Conservation (phyloP, 92 coral and sea anemone species). For the Virgularia gustaviana region DNA sequence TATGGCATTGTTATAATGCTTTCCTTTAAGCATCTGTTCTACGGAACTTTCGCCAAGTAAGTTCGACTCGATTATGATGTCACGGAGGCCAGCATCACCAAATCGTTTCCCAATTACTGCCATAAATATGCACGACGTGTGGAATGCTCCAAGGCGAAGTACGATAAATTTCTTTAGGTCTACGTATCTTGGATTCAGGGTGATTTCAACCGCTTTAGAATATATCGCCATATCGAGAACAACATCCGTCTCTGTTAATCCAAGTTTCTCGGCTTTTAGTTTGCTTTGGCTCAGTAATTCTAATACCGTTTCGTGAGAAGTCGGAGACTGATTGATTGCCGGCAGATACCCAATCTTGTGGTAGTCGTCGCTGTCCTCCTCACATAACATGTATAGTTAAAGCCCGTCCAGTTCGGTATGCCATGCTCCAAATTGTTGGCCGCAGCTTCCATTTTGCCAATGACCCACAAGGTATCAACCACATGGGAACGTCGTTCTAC, state of each 20-base stretch:
- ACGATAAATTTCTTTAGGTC: slow-evolving; percentile 6
- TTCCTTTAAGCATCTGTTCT: slow-evolving; percentile 20
- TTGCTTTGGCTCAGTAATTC: slow-evolving; percentile 16
- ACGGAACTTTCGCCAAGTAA: slow-evolving; percentile 13
- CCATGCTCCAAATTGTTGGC: neutral
- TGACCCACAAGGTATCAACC: neutral
- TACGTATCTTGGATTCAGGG: slow-evolving; percentile 13
- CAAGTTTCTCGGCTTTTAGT: slow-evolving; percentile 24
- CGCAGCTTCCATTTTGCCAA: neutral
- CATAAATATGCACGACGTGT: slow-evolving; percentile 11
- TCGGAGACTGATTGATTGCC: slow-evolving; percentile 25
- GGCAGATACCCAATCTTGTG: slow-evolving; percentile 27
- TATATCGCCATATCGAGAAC: slow-evolving; percentile 27
- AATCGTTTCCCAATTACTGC: slow-evolving; percentile 4
- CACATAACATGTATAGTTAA: slow-evolving; percentile 1
- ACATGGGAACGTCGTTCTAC: neutral
- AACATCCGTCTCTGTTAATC: slow-evolving; percentile 22
- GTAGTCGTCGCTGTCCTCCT: neutral
- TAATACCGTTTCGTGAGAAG: slow-evolving; percentile 5
- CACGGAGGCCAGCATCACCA: slow-evolving; percentile 7
- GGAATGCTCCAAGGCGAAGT: slow-evolving; percentile 12
- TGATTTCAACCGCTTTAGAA: slow-evolving; percentile 25
- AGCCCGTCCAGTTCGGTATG: slow-evolving; percentile 18
- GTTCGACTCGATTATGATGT: neutral
- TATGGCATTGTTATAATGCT: slow-evolving; percentile 13